A percentile compares a stretch with the other conserved stretches of the same genome.
These are phyloP conservation scores for Drosophila buzzatii DNA, from an alignment of 2,888 invertebrate species.

Conservation along the genomic window DNA sequence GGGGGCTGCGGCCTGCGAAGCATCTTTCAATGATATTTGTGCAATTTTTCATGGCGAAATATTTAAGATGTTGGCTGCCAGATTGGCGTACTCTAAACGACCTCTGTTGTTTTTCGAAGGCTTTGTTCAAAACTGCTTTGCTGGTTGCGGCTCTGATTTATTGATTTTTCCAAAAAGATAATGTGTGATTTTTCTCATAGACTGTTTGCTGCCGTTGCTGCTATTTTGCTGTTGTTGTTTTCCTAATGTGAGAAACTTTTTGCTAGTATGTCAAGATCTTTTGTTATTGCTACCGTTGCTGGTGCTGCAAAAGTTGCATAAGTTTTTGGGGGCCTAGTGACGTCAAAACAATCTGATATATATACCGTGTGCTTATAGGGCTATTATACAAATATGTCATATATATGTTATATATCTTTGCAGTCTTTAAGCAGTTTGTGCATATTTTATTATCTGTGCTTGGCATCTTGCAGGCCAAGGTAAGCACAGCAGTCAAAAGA, in stretches of 20 bases:
- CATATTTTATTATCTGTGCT: background rate
- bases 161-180: conserved; percentile 82
- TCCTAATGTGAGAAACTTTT: conserved; percentile 77
- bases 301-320: conserved; percentile 54
- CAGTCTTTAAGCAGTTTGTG: background rate
- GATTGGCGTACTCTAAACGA: conserved; percentile 61
- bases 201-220: conserved; percentile 28
- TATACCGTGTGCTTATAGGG: background rate
- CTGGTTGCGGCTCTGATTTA: conserved; percentile 69
- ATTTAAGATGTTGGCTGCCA: conserved; percentile 64
- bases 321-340: conserved; percentile 31
- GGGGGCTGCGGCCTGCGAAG: conserved; percentile 3
- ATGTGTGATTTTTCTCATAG: conserved; percentile 83
- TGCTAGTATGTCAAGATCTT: conserved; percentile 67
- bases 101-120: conserved; percentile 44
- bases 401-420: background rate
- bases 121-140: conserved; percentile 56
- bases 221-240: conserved; percentile 39
- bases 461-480: background rate
- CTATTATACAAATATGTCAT: conserved; percentile 5
- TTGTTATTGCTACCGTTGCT: conserved; percentile 35
- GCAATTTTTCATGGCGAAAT: conserved; percentile 75
- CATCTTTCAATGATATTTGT: conserved; percentile 69
- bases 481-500: background rate
- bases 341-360: conserved; percentile 13